Evolutionary conservation across 1,140 invertebrate genomes (phyloP), one percentile per base, ranked within the genome.

Genomic region (Batillaria attramentaria): DNA sequence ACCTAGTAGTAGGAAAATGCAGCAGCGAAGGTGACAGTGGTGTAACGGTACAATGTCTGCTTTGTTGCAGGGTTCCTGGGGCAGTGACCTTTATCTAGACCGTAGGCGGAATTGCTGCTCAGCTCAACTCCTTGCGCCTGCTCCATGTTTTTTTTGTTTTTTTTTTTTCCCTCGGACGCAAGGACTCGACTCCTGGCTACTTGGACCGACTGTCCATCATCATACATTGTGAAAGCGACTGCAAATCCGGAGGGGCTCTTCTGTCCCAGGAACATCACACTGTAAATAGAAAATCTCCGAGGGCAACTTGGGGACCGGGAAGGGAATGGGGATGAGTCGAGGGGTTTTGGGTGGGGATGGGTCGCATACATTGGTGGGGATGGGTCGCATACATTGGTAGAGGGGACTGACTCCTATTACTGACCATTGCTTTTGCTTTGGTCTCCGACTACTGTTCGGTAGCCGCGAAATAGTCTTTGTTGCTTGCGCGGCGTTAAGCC

Each of bases 41-140:
- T 65, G 13, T 24, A 31, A 65, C 31, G 31, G 33, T 65, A 35
- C 5, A 24, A 33, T 65, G 62, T 65, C 5, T 33, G 33, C 8
- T n/a, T 16, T 73, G 73, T 75, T 75, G 54, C 73, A 75, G 73
- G 73, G 54, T 75, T 65, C 73, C 73, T 75, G 73, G 54, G 54
- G 16, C 73, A 75, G 73, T 75, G 73, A 75, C 73, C 39, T 75
- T 65, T 57, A 75, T 75, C 3, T 75, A 75, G 73, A 41, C 39
- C 6, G 1, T 70, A 70, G 68, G n/a, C n/a, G n/a, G n/a, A n/a
- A n/a, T n/a, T n/a, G n/a, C n/a, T n/a, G n/a, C n/a, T n/a, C n/a
- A n/a, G n/a, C n/a, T 46, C n/a, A 42, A 39, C 41, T 43, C 24
- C 20, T 33, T 42, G 8, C n/a, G 6, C 31, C 68, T 39, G 31